Evolutionary conservation across 2,113 vertebrate genomes (phyloP).

Genomic region (Cryptomyrus ogoouensis): DNA sequence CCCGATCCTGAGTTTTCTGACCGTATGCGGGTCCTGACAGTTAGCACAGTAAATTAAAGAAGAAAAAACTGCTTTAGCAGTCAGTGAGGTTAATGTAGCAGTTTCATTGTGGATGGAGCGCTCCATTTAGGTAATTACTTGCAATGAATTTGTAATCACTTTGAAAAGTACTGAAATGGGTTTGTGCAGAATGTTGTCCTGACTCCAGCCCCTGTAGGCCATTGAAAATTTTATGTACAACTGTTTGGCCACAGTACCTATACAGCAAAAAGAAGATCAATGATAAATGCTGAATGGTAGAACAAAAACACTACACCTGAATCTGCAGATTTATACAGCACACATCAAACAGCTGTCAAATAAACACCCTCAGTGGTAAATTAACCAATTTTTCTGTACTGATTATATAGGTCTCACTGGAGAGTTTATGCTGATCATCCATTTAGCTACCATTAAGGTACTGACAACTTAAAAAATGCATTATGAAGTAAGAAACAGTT

Average conservation of each 20-base stretch:
- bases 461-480: no score
- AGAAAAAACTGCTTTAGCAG: neutral
- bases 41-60: neutral
- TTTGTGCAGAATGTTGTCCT: neutral
- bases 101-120: neutral
- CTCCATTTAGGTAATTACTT: neutral
- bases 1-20: neutral
- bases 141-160: neutral
- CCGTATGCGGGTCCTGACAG: neutral
- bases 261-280: neutral
- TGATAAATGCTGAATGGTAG: neutral
- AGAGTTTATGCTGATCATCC: no score
- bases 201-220: neutral
- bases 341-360: no score
- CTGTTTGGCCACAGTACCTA: neutral
- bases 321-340: neutral
- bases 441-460: no score
- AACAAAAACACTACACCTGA: neutral
- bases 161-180: neutral
- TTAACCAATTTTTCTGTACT: no score
- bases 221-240: neutral
- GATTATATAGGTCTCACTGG: no score
- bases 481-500: no score
- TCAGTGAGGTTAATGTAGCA: neutral
- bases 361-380: no score